phyloP scores from a whole-genome alignment of 2,888 invertebrate genomes.

The Torymus auratus region DNA sequence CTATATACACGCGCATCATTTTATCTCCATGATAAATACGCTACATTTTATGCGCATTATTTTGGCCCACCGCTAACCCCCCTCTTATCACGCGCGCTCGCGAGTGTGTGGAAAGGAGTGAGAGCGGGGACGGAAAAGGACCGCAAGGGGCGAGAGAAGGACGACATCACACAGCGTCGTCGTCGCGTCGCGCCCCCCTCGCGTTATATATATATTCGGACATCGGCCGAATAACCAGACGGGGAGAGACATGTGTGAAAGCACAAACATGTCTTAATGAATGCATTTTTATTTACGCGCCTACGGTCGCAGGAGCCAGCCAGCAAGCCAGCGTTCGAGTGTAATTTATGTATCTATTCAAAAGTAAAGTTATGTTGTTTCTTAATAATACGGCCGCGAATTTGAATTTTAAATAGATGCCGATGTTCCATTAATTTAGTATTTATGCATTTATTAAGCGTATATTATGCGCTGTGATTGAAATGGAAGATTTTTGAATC shows the following conservation, averaged over 20 bases:
- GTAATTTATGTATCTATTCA: conserved; percentile 49
- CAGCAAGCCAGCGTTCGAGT: too few relatives aligned
- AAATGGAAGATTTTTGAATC: too few relatives aligned
- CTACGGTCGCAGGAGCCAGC: conserved; percentile 26
- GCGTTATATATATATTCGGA: conserved; percentile 17
- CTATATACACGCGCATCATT: conserved; percentile 68
- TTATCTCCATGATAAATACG: conserved; percentile 76
- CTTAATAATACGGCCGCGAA: conserved; percentile 17
- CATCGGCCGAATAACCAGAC: conserved; percentile 21
- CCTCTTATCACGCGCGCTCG: conserved; percentile 52
- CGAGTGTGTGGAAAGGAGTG: conserved; percentile 37
- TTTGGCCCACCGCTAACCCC: conserved; percentile 64
- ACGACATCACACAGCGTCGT: conserved; percentile 28
- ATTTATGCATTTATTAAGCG: conserved; percentile 17
- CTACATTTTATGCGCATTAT: conserved; percentile 76
- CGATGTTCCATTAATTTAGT: too few relatives aligned
- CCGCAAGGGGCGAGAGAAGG: conserved; percentile 40
- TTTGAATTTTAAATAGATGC: conserved; percentile 13
- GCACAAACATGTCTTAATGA: conserved; percentile 55
- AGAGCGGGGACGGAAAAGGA: conserved; percentile 44
- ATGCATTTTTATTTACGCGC: conserved; percentile 46
- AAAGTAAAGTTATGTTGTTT: conserved; percentile 21
- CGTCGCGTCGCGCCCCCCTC: conserved; percentile 26
- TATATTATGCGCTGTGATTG: neutral
- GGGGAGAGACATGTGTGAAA: conserved; percentile 55